Percentiles rank a stretch among this genome's conserved stretches.
Conservation (phyloP, 2,797 vertebrate species). For the Tympanoctomys barrerae region DNA sequence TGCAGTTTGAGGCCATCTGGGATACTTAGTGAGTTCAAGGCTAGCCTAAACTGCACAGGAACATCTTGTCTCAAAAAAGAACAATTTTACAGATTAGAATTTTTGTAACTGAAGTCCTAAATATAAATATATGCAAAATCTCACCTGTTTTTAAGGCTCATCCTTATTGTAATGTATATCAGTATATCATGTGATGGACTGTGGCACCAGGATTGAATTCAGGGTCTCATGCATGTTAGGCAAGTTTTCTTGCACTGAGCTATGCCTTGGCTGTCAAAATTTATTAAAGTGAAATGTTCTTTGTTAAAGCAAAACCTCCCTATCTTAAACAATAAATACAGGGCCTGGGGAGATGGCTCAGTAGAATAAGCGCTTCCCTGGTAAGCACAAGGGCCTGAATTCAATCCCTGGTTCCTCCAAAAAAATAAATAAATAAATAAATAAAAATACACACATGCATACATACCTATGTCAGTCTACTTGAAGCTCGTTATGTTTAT, state of each 20-base stretch:
- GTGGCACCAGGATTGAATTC: not conserved
- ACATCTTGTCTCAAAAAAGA: not conserved
- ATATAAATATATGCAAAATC: not conserved
- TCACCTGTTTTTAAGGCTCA: not conserved
- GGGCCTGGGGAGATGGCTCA: no score
- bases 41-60: not conserved
- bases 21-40: not conserved
- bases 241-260: not conserved
- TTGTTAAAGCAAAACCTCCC: slow-evolving; percentile 34
- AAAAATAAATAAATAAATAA: no score
- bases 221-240: not conserved
- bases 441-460: no score
- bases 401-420: no score
- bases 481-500: not conserved
- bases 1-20: not conserved
- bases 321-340: slow-evolving; percentile 5
- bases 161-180: not conserved
- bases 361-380: no score
- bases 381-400: no score
- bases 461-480: not conserved
- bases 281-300: slow-evolving; percentile 23
- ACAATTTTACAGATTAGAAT: not conserved
- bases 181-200: not conserved
- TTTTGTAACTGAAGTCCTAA: not conserved
- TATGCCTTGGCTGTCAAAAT: not conserved